phyloP scores from a whole-genome alignment of 1,140 invertebrate genomes.

The Aphaenogaster floridana region DNA sequence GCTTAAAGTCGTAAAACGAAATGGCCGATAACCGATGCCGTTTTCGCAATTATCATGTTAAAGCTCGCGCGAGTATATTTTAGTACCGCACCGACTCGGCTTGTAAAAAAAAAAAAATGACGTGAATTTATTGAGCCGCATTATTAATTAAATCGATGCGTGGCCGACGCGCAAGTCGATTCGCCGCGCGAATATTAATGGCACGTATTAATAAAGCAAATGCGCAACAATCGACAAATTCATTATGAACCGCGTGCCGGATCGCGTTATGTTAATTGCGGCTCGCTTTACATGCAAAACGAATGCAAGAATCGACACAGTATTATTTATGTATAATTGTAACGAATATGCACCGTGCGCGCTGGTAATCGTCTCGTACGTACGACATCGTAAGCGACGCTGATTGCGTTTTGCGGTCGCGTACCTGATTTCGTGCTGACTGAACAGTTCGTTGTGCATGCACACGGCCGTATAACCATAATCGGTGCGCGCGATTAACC shows the following conservation, averaged over 20 bases:
- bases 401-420: conserved; percentile 54
- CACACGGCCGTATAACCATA: conserved; percentile 25
- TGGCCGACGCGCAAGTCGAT: conserved; percentile 1
- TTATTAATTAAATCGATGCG: conserved; percentile 48
- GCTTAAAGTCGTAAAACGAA: neutral
- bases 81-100: neutral
- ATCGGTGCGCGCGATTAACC: conserved; percentile 52
- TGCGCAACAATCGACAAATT: conserved; percentile 40
- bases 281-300: conserved; percentile 39
- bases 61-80: neutral
- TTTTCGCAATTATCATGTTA: conserved; percentile 23
- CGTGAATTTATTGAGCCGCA: neutral
- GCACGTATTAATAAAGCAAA: conserved; percentile 53
- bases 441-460: conserved; percentile 39
- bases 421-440: conserved; percentile 53
- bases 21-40: neutral
- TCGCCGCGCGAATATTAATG: conserved; percentile 32
- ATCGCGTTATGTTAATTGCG: conserved; percentile 59
- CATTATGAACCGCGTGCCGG: conserved; percentile 36
- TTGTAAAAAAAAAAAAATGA: conserved; percentile 6
- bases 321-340: conserved; percentile 56
- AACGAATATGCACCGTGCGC: neutral
- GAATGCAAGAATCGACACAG: conserved; percentile 34
- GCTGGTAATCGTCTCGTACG: conserved; percentile 23
- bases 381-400: conserved; percentile 55